A percentile compares a stretch with the other conserved stretches of the same genome.
phyloP scores from a whole-genome alignment of 1,140 invertebrate genomes.

The Nephila pilipes region DNA sequence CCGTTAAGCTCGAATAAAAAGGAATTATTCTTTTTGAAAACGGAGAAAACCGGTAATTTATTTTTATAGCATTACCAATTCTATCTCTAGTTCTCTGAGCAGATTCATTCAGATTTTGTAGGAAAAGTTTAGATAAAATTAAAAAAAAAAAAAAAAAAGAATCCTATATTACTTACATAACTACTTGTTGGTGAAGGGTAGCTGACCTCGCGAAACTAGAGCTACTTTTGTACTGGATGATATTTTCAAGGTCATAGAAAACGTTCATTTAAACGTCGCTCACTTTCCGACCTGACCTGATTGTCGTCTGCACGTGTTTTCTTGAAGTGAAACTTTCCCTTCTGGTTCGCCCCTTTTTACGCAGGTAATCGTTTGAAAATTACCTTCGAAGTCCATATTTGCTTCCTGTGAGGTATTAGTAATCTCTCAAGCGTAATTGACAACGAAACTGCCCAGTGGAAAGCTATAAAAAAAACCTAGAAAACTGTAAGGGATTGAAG shows the following conservation, averaged over 20 bases:
- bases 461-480: too few species aligned
- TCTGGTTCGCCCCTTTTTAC: neutral
- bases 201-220: neutral
- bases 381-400: too few species aligned
- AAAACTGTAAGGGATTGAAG: too few species aligned
- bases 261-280: neutral
- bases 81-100: neutral
- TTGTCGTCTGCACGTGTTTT: neutral
- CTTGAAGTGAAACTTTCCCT: neutral
- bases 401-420: neutral
- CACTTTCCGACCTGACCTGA: slow-evolving; percentile 8
- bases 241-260: neutral
- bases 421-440: too few species aligned
- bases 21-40: too few species aligned
- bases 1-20: too few species aligned
- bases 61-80: too few species aligned
- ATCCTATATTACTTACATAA: neutral
- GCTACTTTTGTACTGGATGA: neutral
- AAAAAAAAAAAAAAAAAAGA: too few species aligned
- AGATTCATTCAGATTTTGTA: neutral
- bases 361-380: too few species aligned
- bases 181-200: neutral
- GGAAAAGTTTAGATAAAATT: neutral
- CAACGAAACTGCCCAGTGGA: too few species aligned
- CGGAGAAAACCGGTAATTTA: too few species aligned